phyloP scores from a whole-genome alignment of 2,113 vertebrate species.

The Dascyllus trimaculatus region DNA sequence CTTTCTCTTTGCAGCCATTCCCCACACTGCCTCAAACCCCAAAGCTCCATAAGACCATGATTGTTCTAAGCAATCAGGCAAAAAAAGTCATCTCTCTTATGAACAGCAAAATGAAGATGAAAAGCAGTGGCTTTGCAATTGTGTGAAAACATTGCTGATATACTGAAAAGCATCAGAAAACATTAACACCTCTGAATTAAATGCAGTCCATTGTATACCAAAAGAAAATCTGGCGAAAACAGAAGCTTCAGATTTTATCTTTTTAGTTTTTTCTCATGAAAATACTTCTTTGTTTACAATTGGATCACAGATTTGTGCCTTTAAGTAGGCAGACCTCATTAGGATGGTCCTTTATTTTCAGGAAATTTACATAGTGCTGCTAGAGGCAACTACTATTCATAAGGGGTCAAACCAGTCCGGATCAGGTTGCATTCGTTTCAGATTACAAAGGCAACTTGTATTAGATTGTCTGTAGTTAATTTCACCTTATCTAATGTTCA shows the following conservation, averaged over 20 bases:
- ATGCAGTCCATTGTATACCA: neutral
- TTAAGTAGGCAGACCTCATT: constrained; percentile 23
- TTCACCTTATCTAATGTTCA: neutral
- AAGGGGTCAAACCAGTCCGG: neutral
- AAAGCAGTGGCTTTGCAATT: constrained; percentile 2
- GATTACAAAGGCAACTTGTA: neutral
- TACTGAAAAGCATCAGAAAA: neutral
- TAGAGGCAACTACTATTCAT: neutral
- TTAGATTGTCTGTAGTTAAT: neutral
- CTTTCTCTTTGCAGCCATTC: constrained; percentile 26
- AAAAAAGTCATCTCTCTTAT: constrained; percentile 36
- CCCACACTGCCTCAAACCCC: constrained; percentile 32
- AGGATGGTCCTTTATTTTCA: constrained; percentile 17
- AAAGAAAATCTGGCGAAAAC: neutral
- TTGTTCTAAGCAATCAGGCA: constrained; percentile 48
- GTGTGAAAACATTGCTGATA: neutral
- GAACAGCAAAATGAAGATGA: constrained; percentile 20
- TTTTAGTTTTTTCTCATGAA: constrained; percentile 5
- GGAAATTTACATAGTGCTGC: constrained; percentile 4
- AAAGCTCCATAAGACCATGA: constrained; percentile 40
- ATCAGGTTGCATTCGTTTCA: neutral
- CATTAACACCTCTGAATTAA: neutral
- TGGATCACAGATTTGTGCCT: constrained; percentile 9
- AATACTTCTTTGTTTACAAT: constrained; percentile 27
- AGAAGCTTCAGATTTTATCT: no score